Base-by-base conservation (phyloP, 2,113 vertebrate species). In the Dasyurus viverrinus region DNA sequence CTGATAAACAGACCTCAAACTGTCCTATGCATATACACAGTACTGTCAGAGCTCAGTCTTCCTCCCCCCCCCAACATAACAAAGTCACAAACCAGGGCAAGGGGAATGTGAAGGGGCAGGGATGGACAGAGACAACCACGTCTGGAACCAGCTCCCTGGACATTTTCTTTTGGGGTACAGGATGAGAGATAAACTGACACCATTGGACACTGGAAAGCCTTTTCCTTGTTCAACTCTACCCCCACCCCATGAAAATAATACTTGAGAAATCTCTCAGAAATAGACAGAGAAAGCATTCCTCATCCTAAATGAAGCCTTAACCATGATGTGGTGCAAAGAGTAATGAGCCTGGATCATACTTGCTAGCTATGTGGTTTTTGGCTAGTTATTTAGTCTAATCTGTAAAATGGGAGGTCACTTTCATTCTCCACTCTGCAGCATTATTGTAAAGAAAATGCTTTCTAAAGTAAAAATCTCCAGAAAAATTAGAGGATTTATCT, bases 1-100 rank as follows among this genome's bases (percentile, higher is more conserved):
- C 84, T 92, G 89, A 94, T 90, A 93, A 95, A 96, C 84, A 95
- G 91, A 89, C 60, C 93, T 10, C 47, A 0, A 42, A 24, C 90
- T 52, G 47, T 90, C 89, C 68, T 90, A 14, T 53, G 47, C 89
- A 89, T 91, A 53, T 23, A 9, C 3, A 50, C 23, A 25, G 2
- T 10, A 14, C 24, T 55, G 26, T 90, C 60, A 54, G 47, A 93
- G 89, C 22, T 23, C 54, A 53, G 55, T 89, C 54, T 76, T 50
- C 92, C 90, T 23, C 22, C 68, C 19, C 90, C 26, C 22, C 68
- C 19, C 68, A 24, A 96, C 36, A 10, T 50, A 53, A 53, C 68
- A 92, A 36, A 90, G 68, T 92, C 89, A 92, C 52, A 94, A 36
- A 14, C 48, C 22, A 2, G 22, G 46, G 22, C 16, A 93, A 54